Evolutionary conservation across 2,113 vertebrate genomes (phyloP), one percentile per base, ranked within the genome.

Genomic region (Tauraco erythrolophus): DNA sequence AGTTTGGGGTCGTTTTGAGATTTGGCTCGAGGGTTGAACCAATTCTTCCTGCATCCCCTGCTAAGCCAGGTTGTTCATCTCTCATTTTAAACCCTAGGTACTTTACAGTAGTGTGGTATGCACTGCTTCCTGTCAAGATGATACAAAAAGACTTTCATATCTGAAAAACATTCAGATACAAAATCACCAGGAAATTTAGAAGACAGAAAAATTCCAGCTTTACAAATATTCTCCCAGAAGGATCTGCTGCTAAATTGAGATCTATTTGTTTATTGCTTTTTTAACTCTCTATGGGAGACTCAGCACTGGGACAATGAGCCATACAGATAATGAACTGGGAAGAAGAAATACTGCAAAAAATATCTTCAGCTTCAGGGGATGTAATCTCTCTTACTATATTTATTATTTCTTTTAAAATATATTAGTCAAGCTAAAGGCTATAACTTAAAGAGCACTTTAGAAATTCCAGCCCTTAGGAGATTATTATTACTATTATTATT

Each of bases 281-380:
- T 96, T 93, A 94, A 89, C 85, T 96, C 92, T 94, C 95, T 62
- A n/a, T 96, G 79, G 95, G 87, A 96, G 91, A 94, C 50, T 35
- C 27, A 96, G 92, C 64, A 54, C 72, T 96, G 95, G 90, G 94
- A 97, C 94, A 95, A 84, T 46, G 46, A 91, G 71, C 70, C 48
- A 61, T 37, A 79, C 54, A 93, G 70, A 93, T 95, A 96, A 97
- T 83, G 74, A 95, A 84, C 76, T 85, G 82, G 88, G 84, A 88
- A 95, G 72, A 95, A 94, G 45, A 88, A 94, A 85, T 92, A 11
- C 37, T 79, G 30, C 57, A 70, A 95, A 70, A 94, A 89, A 93
- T 83, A 90, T 61, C 28, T 48, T 31, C 37, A 93, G 66, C 54
- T 93, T 53, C 58, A 68, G 76, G 81, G 64, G 21, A 78, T 94